A percentile compares a stretch with the other conserved stretches of the same genome.
phyloP scores from a whole-genome alignment of 2,113 vertebrate genomes.

The Dolichotis patagonum region DNA sequence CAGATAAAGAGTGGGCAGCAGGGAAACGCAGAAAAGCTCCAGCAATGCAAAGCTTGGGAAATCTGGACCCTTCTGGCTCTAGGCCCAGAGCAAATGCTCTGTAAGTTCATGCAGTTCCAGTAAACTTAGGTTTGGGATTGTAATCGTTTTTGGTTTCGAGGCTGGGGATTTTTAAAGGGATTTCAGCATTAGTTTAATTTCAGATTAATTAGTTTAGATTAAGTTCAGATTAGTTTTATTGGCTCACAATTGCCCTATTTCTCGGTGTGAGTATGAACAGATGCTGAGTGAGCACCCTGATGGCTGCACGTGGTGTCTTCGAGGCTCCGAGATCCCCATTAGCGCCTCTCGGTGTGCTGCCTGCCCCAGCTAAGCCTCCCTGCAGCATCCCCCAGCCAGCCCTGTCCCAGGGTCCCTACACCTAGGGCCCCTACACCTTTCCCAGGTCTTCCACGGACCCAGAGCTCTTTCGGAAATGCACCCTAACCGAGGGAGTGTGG shows the following conservation, averaged over 20 bases:
- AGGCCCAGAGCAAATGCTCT: conserved; percentile 36
- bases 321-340: not conserved
- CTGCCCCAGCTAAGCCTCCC: too few species aligned
- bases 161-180: not conserved
- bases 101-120: conserved; percentile 41
- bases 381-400: accelerated
- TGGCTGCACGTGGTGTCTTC: not conserved
- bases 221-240: not conserved
- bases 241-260: not conserved
- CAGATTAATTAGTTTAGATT: too few species aligned
- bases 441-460: too few species aligned
- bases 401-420: not conserved
- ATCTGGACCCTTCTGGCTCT: not conserved
- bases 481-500: not conserved
- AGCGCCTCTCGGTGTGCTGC: not conserved
- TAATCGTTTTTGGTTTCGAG: not conserved
- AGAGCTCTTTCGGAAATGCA: not conserved
- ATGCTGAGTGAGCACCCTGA: not conserved
- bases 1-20: not conserved
- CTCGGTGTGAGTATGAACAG: not conserved
- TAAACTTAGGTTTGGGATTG: conserved; percentile 43
- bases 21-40: not conserved
- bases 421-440: not conserved
- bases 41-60: not conserved
- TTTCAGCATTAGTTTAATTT: too few species aligned